phyloP scores from a whole-genome alignment of 2,888 invertebrate genomes.

The Calameuta idolon region DNA sequence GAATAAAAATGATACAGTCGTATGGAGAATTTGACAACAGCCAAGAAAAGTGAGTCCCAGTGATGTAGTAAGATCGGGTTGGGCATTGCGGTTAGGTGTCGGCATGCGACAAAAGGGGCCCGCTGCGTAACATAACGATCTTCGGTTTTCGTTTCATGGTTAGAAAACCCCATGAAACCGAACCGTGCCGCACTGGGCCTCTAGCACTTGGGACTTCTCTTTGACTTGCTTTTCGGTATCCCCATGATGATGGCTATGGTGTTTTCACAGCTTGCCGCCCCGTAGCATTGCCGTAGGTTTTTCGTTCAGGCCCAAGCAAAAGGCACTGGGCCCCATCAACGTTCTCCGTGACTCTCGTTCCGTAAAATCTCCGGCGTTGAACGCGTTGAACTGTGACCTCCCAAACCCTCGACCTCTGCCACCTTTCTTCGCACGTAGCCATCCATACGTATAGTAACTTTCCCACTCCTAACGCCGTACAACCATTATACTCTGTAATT shows the following conservation, averaged over 20 bases:
- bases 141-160: slow-evolving; percentile 63
- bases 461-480: neutral
- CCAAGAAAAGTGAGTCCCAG: neutral
- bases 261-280: slow-evolving; percentile 60
- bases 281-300: slow-evolving; percentile 31
- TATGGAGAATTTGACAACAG: neutral
- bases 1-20: neutral
- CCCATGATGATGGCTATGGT: slow-evolving; percentile 25
- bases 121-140: slow-evolving; percentile 65
- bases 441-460: neutral
- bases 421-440: neutral
- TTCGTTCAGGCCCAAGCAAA: slow-evolving; percentile 27
- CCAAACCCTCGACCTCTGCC: slow-evolving; percentile 7
- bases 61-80: slow-evolving; percentile 30
- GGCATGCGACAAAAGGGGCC: slow-evolving; percentile 65
- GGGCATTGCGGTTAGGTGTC: slow-evolving; percentile 58
- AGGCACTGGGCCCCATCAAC: slow-evolving; percentile 33
- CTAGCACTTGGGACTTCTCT: slow-evolving; percentile 34
- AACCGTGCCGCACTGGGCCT: slow-evolving; percentile 31
- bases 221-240: neutral
- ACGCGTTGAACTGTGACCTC: slow-evolving; percentile 56
- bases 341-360: slow-evolving; percentile 9
- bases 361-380: slow-evolving; percentile 47
- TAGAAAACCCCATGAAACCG: slow-evolving; percentile 57
- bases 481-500: neutral